phyloP scores from a whole-genome alignment of 2,113 vertebrate species.

The Salvelinus namaycush region DNA sequence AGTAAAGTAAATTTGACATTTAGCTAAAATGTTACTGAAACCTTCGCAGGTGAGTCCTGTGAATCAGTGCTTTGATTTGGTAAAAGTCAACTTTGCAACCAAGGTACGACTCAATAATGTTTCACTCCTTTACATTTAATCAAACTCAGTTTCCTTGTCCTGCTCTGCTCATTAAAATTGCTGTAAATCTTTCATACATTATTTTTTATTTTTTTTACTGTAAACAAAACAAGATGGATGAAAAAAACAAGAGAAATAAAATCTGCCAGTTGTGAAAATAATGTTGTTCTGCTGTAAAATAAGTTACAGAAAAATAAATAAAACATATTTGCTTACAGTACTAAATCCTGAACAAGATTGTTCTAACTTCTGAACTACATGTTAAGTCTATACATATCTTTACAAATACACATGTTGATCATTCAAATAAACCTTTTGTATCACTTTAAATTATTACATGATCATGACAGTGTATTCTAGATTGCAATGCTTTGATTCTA shows the following conservation, averaged over 20 bases:
- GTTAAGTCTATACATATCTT: slow-evolving; percentile 96
- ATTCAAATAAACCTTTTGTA: slow-evolving; percentile 83
- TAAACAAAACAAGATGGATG: slow-evolving; percentile 65
- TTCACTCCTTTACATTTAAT: slow-evolving; percentile 1
- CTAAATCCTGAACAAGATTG: slow-evolving; percentile 75
- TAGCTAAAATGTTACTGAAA: slow-evolving; percentile 28
- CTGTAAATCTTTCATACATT: slow-evolving; percentile 74
- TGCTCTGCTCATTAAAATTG: slow-evolving; percentile 10
- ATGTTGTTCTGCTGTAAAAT: slow-evolving; percentile 84
- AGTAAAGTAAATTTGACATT: background rate
- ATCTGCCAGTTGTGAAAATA: slow-evolving; percentile 67
- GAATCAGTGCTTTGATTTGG: slow-evolving; percentile 66
- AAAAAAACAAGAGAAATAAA: slow-evolving; percentile 66
- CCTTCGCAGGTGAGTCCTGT: slow-evolving; percentile 21
- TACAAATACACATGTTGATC: slow-evolving; percentile 96
- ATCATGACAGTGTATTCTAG: slow-evolving; percentile 82
- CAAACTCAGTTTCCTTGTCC: background rate
- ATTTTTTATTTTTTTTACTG: slow-evolving; percentile 65
- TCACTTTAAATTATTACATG: slow-evolving; percentile 76
- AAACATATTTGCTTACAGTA: slow-evolving; percentile 80
- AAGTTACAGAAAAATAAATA: slow-evolving; percentile 86
- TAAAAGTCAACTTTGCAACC: slow-evolving; percentile 75
- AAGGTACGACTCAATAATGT: slow-evolving; percentile 62
- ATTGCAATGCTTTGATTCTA: slow-evolving; percentile 75
- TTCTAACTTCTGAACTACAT: slow-evolving; percentile 80